Base-by-base conservation (phyloP, 2,888 invertebrate species). In the Cheilosia scutellata region DNA sequence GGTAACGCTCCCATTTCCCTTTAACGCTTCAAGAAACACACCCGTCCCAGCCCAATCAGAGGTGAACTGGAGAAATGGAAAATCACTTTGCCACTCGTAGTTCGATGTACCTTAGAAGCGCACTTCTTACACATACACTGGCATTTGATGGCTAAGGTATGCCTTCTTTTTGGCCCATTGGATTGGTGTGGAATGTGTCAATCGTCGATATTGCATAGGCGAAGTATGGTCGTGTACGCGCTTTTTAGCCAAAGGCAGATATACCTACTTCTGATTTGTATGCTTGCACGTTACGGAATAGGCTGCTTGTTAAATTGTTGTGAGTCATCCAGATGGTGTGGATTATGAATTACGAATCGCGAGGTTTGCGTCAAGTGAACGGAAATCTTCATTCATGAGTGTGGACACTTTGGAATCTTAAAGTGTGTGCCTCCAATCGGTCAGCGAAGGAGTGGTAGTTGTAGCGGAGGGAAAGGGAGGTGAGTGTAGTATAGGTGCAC, bases 311-410 rank as follows among this genome's bases (percentile, higher is more conserved):
- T 72, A 76, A 80, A 86, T 80, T 86, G 86, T 86, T 86, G 86
- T 86, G 86, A 86, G 65, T 86, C 86, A 86, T 86, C 86, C 86
- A 86, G 86, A 86, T 86, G 86, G 86, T 80, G 86, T 86, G 86
- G 86, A 80, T 86, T 86, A 86, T 86, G 86, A 86, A 86, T 86
- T 76, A 68, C 71, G 80, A 86, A 86, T 86, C 66, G 80, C 76
- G 66, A 65, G 60, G 84, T 86, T 76, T 72, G 71, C 71, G 86
- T 80, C 76, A 72, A 76, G 60, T 62, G 76, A 86, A 86, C 86
- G 86, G 86, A 86, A 86, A 86, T 86, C 86, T 86, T 86, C 86
- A 76, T 86, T 86, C 80, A 86, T 80, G 71, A 86, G 76, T 72
- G 86, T 71, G 86, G 62, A 86, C 86, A 78, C 86, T 44, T 86